Base-by-base conservation (phyloP, 2,113 vertebrate species). In the Psittacus erithacus region DNA sequence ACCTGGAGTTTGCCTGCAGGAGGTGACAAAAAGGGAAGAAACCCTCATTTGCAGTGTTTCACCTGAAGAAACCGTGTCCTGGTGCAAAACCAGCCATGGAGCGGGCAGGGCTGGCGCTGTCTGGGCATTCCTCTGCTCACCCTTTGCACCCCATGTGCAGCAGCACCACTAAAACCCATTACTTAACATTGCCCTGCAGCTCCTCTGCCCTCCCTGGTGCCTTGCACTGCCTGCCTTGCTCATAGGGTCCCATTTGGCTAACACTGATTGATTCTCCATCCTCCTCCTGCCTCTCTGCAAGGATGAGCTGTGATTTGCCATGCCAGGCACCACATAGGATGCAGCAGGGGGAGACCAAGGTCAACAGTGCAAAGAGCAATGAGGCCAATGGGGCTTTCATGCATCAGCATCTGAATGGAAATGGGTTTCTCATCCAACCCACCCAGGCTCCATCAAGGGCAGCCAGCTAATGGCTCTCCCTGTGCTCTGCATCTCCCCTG, bases 171-270 rank as follows among this genome's bases (percentile, higher is more conserved):
- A 8, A 50, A 77, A 46, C 23, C 9, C 65, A 5, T 63, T 39
- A 28, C 57, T 71, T 15, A 47, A 16, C 57, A 62, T 2, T 1
- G 11, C 17, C 28, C 38, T 33, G 33, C 47, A 41, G 18, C 41
- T 3, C 13, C n/a, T 19, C n/a, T 46, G 31, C 38, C 33, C 50
- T 17, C 43, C 25, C 11, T 33, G 35, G 73, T 28, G 28, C 41
- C 63, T 68, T 25, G 25, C 35, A 1, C 38, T 28, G 24, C 49
- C 15, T 55, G 27, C 43, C 25, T 20, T 29, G 86, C 43, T 73
- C 68, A 47, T 4, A 1, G n/a, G 1, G 33, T 1, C 1, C 50
- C 2, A 0, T 64, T 60, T 3, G 28, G 82, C 20, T 31, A 7
- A 1, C 28, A 2, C 63, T 24, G 27, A 59, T 43, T 33, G 8